Percentiles rank a stretch among this genome's conserved stretches.
phyloP scores from a whole-genome alignment of 2,888 invertebrate genomes.

The Hylaea fasciaria region DNA sequence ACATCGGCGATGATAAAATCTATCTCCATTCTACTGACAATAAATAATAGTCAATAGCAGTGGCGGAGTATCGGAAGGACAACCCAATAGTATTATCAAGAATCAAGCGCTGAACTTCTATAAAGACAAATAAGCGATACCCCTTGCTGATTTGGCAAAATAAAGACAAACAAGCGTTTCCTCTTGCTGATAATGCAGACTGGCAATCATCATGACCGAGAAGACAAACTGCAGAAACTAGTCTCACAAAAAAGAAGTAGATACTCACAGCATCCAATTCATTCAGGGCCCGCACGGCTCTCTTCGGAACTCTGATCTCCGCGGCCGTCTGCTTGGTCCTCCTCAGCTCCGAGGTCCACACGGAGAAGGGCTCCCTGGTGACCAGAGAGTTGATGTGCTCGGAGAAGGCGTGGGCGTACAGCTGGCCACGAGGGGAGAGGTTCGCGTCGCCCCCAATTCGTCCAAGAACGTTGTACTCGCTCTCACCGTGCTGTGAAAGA shows the following conservation, averaged over 20 bases:
- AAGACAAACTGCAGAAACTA: too few relatives aligned
- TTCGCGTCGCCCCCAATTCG: slow-evolving; percentile 96
- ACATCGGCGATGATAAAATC: too few relatives aligned
- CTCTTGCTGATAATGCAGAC: too few relatives aligned
- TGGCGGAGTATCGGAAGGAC: too few relatives aligned
- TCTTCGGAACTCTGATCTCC: slow-evolving; percentile 91
- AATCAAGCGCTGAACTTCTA: too few relatives aligned
- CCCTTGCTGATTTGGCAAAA: too few relatives aligned
- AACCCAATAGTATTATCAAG: too few relatives aligned
- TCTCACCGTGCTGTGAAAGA: slow-evolving; percentile 92
- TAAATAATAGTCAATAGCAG: too few relatives aligned
- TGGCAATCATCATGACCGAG: too few relatives aligned
- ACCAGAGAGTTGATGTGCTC: slow-evolving; percentile 86
- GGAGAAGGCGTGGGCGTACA: slow-evolving; percentile 90
- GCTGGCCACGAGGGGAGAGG: slow-evolving; percentile 91
- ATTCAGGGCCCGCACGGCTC: slow-evolving; percentile 94
- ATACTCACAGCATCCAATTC: slow-evolving; percentile 96
- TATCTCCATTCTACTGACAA: too few relatives aligned
- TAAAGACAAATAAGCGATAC: too few relatives aligned
- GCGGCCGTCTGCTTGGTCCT: slow-evolving; percentile 96
- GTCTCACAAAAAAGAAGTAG: slow-evolving; percentile 1
- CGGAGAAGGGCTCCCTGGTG: slow-evolving; percentile 89
- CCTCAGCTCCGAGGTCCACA: slow-evolving; percentile 95
- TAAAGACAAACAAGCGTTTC: too few relatives aligned
- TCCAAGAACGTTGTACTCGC: slow-evolving; percentile 95